These are phyloP conservation scores for Sylvia borin DNA, from an alignment of 2,797 vertebrate species.

Conservation along the genomic window DNA sequence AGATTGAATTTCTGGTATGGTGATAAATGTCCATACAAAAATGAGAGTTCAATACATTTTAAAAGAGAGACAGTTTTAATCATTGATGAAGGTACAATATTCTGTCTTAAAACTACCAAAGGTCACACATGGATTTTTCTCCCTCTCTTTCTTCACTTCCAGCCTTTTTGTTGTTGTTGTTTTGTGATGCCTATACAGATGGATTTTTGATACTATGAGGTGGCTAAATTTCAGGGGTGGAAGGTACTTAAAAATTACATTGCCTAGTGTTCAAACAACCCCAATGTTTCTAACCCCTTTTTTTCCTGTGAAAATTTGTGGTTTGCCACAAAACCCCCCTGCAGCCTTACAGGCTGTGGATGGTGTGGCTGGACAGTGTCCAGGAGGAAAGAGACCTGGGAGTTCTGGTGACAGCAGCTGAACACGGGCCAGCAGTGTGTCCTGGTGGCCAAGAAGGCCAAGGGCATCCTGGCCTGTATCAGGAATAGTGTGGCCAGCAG, in stretches of 20 bases:
- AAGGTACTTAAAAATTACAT: not conserved
- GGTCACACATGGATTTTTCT: not conserved
- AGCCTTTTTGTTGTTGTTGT: not conserved
- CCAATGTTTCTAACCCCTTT: not conserved
- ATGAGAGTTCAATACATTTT: not conserved
- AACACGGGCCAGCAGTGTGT: not conserved
- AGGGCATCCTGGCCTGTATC: not conserved
- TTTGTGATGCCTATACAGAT: not conserved
- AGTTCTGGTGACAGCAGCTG: not conserved
- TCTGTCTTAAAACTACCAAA: not conserved
- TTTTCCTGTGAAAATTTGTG: not conserved
- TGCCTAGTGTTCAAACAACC: not conserved
- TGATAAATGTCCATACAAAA: not conserved
- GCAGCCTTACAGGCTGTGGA: not conserved
- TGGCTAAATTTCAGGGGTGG: not conserved
- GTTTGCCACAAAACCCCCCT: not conserved
- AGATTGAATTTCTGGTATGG: not conserved
- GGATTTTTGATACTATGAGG: not conserved
- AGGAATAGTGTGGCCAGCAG: not conserved
- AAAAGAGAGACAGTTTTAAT: not conserved
- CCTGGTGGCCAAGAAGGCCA: not conserved
- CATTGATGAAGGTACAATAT: not conserved
- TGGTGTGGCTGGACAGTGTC: not conserved
- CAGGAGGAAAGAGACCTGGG: not conserved
- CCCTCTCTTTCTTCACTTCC: rapidly evolving